phyloP scores from a whole-genome alignment of 2,797 vertebrate species.

The Chiroxiphia lanceolata region DNA sequence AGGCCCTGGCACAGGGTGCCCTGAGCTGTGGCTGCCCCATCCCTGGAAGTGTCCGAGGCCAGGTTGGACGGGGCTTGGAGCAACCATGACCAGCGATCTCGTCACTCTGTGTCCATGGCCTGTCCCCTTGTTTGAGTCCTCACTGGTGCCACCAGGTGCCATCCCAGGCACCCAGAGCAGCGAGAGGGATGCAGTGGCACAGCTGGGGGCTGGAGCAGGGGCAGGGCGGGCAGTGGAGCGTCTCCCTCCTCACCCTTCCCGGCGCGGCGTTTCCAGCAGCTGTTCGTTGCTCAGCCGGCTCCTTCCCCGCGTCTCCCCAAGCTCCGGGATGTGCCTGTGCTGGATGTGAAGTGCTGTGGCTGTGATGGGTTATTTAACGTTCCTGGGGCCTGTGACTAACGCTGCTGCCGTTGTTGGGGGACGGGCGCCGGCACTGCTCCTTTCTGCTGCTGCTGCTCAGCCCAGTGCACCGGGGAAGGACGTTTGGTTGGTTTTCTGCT shows the following conservation, averaged over 20 bases:
- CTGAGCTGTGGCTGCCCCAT: neutral
- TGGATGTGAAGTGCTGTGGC: neutral
- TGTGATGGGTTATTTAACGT: neutral
- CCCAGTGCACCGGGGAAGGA: neutral
- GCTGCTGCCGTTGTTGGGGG: neutral
- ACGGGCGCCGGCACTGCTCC: neutral
- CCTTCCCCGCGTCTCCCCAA: neutral
- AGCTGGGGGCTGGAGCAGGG: accelerated
- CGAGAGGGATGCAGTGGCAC: accelerated
- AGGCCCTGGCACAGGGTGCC: neutral
- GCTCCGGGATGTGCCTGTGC: neutral
- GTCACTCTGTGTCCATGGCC: accelerated
- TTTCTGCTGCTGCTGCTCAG: neutral
- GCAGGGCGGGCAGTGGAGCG: neutral
- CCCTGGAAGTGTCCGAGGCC: neutral
- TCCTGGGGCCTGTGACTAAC: conserved; percentile 2
- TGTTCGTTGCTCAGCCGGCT: neutral
- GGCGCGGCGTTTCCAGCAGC: accelerated
- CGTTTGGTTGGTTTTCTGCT: neutral
- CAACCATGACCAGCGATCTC: accelerated
- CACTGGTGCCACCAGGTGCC: accelerated
- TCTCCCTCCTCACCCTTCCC: neutral
- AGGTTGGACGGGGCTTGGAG: accelerated
- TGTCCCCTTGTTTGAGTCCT: neutral
- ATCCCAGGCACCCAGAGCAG: neutral